Percentiles rank a stretch among this genome's conserved stretches.
Conservation (phyloP, 1,140 invertebrate species). For the Spodoptera frugiperda region DNA sequence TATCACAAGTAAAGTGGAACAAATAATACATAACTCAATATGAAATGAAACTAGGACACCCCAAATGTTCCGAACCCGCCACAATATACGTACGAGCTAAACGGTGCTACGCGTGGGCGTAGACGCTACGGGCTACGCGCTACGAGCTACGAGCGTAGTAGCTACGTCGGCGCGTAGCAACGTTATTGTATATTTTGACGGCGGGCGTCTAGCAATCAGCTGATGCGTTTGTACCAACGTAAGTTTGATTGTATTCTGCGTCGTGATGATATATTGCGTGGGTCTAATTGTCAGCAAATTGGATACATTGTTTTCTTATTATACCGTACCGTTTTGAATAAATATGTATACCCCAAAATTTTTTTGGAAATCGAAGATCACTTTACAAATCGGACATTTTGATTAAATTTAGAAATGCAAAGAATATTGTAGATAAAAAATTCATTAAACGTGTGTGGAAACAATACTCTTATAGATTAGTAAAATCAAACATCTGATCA, state of each 20-base stretch:
- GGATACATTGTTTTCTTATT: too few relatives aligned
- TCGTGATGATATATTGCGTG: background rate
- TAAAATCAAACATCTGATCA: too few relatives aligned
- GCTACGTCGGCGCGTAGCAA: slow-evolving; percentile 47
- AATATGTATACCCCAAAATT: too few relatives aligned
- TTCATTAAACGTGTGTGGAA: too few relatives aligned
- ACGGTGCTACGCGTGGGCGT: slow-evolving; percentile 60
- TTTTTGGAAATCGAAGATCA: too few relatives aligned
- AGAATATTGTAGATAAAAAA: too few relatives aligned
- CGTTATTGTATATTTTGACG: slow-evolving; percentile 44
- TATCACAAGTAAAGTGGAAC: background rate
- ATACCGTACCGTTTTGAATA: too few relatives aligned
- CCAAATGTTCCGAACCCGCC: slow-evolving; percentile 18
- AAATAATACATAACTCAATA: slow-evolving; percentile 7
- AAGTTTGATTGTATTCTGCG: background rate
- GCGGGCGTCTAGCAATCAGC: slow-evolving; percentile 39
- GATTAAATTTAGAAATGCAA: too few relatives aligned
- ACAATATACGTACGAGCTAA: slow-evolving; percentile 38
- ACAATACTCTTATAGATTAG: too few relatives aligned
- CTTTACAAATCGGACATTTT: too few relatives aligned
- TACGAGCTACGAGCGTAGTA: slow-evolving; percentile 62
- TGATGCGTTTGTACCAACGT: slow-evolving; percentile 28
- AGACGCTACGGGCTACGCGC: slow-evolving; percentile 47
- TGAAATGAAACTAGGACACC: slow-evolving; percentile 22
- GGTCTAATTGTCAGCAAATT: too few relatives aligned